Evolutionary conservation across 1,140 invertebrate species (phyloP), one percentile per base, ranked within the genome.

Genomic region (Phortica variegata): DNA sequence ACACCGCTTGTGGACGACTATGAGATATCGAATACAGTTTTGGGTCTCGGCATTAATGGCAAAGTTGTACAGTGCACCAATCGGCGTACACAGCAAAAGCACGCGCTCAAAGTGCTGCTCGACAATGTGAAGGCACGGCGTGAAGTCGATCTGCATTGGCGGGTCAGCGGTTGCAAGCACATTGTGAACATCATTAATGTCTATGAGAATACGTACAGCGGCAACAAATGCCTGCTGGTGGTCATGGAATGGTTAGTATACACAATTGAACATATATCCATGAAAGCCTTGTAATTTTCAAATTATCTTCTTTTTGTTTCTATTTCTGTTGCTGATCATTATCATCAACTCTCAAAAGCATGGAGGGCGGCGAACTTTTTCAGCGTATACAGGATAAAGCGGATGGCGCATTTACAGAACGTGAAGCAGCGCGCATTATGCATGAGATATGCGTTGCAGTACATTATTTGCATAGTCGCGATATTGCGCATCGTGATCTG

Each of bases 11-110:
- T 86, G 20, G 87, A 95, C 47, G 95, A 98, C 77, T 98, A 97
- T 76, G 85, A 89, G 73, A 92, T 98, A 57, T 91, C 92, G n/a
- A 88, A 87, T 66, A 91, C 86, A 42, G 95, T 98, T 10, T 83
- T 99, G 32, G 96, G 96, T n/a, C 83, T 97, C 19, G 96, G 96
- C 12, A 98, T 98, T 56, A 98, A 97, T 77, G 96, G 96, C 29
- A 97, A 97, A 84, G 90, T 93, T 26, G 85, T 89, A 7, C 82
- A 88, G 71, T 90, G 88, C 76, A 88, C 81, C 56, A 81, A 81
- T 16, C 86, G 85, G 56, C 77, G 77, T 41, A 86, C 80, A 8
- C 81, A 84, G 60, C 77, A 85, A 60, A 93, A 93, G 75, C 94
- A 83, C 77, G 93, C 94, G 4, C 78, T 97, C 12, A 96, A 96